Evolutionary conservation across 1,140 invertebrate genomes (phyloP).

Genomic region (Zaprionus capensis): DNA sequence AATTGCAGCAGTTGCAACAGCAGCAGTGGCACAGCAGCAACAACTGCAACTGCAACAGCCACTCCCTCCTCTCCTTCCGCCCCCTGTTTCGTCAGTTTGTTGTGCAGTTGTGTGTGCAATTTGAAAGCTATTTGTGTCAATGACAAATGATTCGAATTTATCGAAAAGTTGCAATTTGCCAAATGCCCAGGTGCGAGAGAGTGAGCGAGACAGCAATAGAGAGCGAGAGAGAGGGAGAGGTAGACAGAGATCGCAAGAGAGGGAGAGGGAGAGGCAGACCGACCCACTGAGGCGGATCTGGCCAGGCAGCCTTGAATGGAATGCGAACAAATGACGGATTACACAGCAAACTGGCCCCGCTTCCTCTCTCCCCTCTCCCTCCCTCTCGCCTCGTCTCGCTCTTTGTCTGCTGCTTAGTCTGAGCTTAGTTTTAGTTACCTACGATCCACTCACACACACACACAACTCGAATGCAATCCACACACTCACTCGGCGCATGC

Average conservation of each 20-base stretch:
- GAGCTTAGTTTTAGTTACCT: constrained; percentile 25
- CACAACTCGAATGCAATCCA: constrained; percentile 14
- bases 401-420: constrained; percentile 9
- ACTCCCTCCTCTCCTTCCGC: too few relatives aligned
- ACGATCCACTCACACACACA: constrained; percentile 19
- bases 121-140: constrained; percentile 83
- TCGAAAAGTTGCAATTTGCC: constrained; percentile 81
- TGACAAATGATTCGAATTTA: constrained; percentile 83
- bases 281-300: constrained; percentile 70
- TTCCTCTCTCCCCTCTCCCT: background rate
- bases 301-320: constrained; percentile 75
- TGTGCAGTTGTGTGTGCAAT: constrained; percentile 67
- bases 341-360: constrained; percentile 38
- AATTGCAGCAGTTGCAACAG: constrained; percentile 57
- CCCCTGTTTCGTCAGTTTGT: constrained; percentile 18
- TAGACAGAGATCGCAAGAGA: constrained; percentile 23
- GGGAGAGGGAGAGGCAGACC: constrained; percentile 23
- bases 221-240: constrained; percentile 12
- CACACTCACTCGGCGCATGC: constrained; percentile 34
- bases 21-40: constrained; percentile 16
- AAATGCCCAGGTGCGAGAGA: constrained; percentile 59
- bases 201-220: constrained; percentile 12
- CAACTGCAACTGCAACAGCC: constrained; percentile 16
- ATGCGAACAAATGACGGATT: constrained; percentile 79
- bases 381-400: background rate